Conservation (phyloP, 2,888 invertebrate species). For the Marasmarcha lunaedactyla region DNA sequence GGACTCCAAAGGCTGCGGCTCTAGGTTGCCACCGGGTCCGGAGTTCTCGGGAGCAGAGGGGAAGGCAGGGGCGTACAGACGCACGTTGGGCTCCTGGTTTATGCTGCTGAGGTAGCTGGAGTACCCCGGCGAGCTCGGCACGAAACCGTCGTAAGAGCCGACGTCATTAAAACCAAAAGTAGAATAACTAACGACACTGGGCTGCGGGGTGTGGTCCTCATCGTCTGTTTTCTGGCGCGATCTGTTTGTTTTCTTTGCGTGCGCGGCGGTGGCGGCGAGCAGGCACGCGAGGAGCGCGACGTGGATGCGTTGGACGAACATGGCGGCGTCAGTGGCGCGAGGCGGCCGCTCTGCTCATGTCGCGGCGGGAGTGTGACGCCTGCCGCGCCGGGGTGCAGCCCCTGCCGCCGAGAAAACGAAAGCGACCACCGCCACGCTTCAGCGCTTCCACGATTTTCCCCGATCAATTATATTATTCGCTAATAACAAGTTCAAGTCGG, state of each 20-base stretch:
- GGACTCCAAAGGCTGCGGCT: conserved; percentile 21
- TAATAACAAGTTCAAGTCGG: conserved; percentile 31
- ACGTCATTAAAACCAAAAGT: conserved; percentile 60
- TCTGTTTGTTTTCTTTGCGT: conserved; percentile 43
- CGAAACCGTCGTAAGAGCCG: conserved; percentile 47
- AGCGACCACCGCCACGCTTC: conserved; percentile 48
- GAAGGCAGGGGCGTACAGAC: conserved; percentile 50
- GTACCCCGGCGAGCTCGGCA: conserved; percentile 55
- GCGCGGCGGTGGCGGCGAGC: conserved; percentile 25
- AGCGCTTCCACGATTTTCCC: conserved; percentile 49
- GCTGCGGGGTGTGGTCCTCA: conserved; percentile 40
- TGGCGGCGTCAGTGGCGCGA: conserved; percentile 36
- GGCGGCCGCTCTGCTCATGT: conserved; percentile 37
- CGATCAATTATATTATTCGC: conserved; percentile 50
- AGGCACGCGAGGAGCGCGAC: conserved; percentile 32
- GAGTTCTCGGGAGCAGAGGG: conserved; percentile 43
- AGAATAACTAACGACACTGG: conserved; percentile 55
- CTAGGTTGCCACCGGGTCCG: conserved; percentile 31
- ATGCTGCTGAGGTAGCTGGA: conserved; percentile 32
- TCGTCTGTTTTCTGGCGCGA: conserved; percentile 29
- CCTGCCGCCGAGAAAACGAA: conserved; percentile 57
- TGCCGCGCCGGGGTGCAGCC: conserved; percentile 22
- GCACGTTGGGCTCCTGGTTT: conserved; percentile 35
- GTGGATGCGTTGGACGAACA: conserved; percentile 38
- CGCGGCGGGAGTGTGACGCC: conserved; percentile 21